These are phyloP conservation scores for Triplophysa siluroides DNA, from an alignment of 2,113 vertebrate genomes.

Conservation along the genomic window DNA sequence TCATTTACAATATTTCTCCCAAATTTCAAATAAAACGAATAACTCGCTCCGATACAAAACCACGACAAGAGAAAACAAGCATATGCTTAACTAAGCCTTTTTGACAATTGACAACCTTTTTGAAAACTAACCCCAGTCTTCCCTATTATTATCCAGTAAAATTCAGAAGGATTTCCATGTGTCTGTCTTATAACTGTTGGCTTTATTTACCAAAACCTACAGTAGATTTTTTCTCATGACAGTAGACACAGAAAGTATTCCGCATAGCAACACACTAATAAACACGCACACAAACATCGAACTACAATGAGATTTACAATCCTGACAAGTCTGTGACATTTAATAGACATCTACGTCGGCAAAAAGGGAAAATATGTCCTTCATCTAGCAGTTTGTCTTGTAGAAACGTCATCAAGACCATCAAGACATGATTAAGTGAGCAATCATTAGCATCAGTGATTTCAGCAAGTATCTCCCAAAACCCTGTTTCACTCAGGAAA, in stretches of 20 bases:
- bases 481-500: constrained; percentile 12
- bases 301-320: not conserved
- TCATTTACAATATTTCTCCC: too few relatives aligned
- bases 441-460: constrained; percentile 1
- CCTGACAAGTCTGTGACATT: constrained; percentile 21
- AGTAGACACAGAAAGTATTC: not conserved
- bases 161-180: not conserved
- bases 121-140: too few relatives aligned
- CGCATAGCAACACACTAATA: not conserved
- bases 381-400: constrained; percentile 22
- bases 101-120: too few relatives aligned
- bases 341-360: not conserved
- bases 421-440: constrained; percentile 37
- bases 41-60: too few relatives aligned
- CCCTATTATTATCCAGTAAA: too few relatives aligned
- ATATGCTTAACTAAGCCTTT: too few relatives aligned
- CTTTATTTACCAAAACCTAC: constrained; percentile 18
- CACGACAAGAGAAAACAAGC: too few relatives aligned
- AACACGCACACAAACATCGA: not conserved
- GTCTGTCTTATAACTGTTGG: constrained; percentile 9
- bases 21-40: too few relatives aligned
- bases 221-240: constrained; percentile 33
- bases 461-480: constrained; percentile 17
- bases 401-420: constrained; percentile 33
- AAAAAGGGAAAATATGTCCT: not conserved